phyloP scores from a whole-genome alignment of 2,888 invertebrate species.

The Mayetiola destructor region DNA sequence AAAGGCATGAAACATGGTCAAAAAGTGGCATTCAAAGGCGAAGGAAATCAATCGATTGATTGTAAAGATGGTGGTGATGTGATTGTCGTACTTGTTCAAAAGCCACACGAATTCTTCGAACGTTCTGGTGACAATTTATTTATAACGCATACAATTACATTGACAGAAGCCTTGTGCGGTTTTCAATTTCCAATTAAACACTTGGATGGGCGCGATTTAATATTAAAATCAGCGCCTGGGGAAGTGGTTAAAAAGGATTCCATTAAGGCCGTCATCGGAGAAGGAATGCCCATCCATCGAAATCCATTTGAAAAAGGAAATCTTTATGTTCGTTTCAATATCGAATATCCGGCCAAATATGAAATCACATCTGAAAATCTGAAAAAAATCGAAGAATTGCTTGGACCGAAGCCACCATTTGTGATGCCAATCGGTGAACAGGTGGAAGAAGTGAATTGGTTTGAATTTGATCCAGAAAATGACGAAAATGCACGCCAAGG shows the following conservation, averaged over 20 bases:
- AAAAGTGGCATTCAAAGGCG: conserved; percentile 71
- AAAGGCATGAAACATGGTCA: conserved; percentile 79
- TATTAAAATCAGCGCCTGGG: conserved; percentile 64
- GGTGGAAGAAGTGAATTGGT: conserved; percentile 73
- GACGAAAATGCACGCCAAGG: conserved; percentile 39
- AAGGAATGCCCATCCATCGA: conserved; percentile 59
- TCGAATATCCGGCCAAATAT: conserved; percentile 69
- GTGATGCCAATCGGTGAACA: conserved; percentile 62
- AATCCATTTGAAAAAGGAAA: conserved; percentile 78
- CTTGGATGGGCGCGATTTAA: conserved; percentile 71
- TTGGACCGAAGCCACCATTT: conserved; percentile 58
- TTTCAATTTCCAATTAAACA: conserved; percentile 73
- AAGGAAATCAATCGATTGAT: conserved; percentile 82
- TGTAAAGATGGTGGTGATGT: conserved; percentile 80
- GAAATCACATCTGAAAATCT: conserved; percentile 55
- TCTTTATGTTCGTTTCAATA: conserved; percentile 71
- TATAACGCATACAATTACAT: conserved; percentile 56
- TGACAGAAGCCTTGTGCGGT: conserved; percentile 86
- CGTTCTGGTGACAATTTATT: conserved; percentile 60
- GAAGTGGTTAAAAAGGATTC: conserved; percentile 71
- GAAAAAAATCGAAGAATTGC: conserved; percentile 53
- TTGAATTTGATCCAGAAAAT: conserved; percentile 54
- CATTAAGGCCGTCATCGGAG: conserved; percentile 60
- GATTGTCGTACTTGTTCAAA: conserved; percentile 69
- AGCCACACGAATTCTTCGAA: conserved; percentile 63